Percentiles rank a stretch among this genome's conserved stretches.
Evolutionary conservation across 2,888 invertebrate genomes (phyloP).

Genomic region (Meliscaeva auricollis): DNA sequence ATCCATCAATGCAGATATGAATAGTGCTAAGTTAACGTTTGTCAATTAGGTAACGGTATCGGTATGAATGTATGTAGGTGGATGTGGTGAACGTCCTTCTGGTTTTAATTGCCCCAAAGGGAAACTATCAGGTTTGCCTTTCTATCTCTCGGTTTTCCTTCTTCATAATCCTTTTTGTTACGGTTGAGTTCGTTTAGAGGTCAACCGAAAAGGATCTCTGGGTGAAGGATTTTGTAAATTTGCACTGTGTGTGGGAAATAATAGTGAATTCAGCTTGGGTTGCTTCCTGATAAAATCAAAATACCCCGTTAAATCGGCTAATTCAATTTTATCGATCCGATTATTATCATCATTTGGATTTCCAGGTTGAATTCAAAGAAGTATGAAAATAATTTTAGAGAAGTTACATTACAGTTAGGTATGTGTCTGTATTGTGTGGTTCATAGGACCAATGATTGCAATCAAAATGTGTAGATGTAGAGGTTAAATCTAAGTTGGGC

Average conservation of each 20-base stretch:
- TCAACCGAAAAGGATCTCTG: slow-evolving; percentile 55
- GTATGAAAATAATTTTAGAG: not conserved
- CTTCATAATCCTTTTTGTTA: slow-evolving; percentile 53
- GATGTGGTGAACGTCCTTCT: slow-evolving; percentile 56
- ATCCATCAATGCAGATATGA: slow-evolving; percentile 35
- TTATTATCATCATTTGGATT: slow-evolving; percentile 4
- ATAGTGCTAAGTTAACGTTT: slow-evolving; percentile 30
- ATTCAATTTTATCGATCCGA: slow-evolving; percentile 54
- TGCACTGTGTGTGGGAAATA: slow-evolving; percentile 12
- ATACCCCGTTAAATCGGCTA: slow-evolving; percentile 15
- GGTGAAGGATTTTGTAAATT: slow-evolving; percentile 35
- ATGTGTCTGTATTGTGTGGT: not conserved
- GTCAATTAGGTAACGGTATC: slow-evolving; percentile 44
- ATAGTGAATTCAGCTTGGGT: not conserved
- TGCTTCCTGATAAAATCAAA: slow-evolving; percentile 44
- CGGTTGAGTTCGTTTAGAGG: slow-evolving; percentile 43
- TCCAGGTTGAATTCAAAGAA: not conserved
- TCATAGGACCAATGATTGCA: not conserved
- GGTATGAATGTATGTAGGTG: slow-evolving; percentile 11
- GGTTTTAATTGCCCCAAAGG: slow-evolving; percentile 44
- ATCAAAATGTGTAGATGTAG: not conserved
- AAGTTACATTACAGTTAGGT: not conserved
- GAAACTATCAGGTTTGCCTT: not conserved
- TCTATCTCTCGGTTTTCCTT: slow-evolving; percentile 30
- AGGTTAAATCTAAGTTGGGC: not conserved